phyloP scores from a whole-genome alignment of 2,888 invertebrate genomes.

The Acanthosepion esculentum region DNA sequence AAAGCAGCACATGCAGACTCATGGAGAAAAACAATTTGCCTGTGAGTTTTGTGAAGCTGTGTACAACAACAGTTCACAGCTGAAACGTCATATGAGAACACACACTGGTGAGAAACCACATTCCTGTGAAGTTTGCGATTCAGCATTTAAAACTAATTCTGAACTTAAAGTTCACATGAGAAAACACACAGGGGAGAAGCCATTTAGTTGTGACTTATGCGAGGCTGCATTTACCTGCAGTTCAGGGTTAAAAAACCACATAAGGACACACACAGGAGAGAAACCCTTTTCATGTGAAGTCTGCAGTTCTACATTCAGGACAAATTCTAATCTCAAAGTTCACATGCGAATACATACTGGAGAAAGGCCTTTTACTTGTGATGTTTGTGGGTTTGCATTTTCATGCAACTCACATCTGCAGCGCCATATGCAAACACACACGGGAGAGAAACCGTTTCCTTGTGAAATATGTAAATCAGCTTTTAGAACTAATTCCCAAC shows the following conservation, averaged over 20 bases:
- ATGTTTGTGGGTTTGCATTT: slow-evolving; percentile 14
- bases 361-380: slow-evolving; percentile 36
- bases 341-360: slow-evolving; percentile 40
- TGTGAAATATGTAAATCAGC: slow-evolving; percentile 70
- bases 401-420: slow-evolving; percentile 61
- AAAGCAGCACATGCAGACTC: background rate
- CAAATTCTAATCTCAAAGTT: background rate
- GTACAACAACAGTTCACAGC: background rate
- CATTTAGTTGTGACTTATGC: background rate
- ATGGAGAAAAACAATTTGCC: background rate
- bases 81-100: background rate
- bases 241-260: background rate
- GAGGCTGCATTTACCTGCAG: background rate
- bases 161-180: slow-evolving; percentile 23
- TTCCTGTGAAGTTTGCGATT: background rate
- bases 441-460: slow-evolving; percentile 74
- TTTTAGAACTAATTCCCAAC: background rate
- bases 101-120: background rate
- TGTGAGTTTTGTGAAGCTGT: background rate
- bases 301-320: slow-evolving; percentile 4
- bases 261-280: slow-evolving; percentile 40
- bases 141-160: background rate
- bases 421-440: slow-evolving; percentile 75
- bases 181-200: slow-evolving; percentile 36
- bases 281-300: slow-evolving; percentile 11